Evolutionary conservation across 2,888 invertebrate genomes (phyloP), one percentile per base, ranked within the genome.

Genomic region (Yponomeuta sedellus): DNA sequence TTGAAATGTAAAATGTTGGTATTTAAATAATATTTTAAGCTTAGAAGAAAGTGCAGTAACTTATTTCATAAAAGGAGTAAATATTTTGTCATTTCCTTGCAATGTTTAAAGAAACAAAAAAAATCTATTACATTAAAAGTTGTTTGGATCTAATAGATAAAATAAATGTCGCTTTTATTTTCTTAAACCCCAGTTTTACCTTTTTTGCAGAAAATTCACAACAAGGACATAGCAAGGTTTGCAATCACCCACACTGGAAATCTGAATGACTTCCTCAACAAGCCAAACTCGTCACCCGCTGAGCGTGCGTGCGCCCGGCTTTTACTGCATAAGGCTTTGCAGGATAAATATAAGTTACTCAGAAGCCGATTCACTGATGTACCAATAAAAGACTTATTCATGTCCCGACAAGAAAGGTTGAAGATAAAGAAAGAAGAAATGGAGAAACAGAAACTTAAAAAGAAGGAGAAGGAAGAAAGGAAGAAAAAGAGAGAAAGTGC

Each of bases 221-320:
- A 88, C 2, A 84, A 80, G 68, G 87, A 88, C 56, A 67, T 91
- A 66, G 90, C 88, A 20, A 81, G 80, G 68, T 91, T 91, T 69
- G 85, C 83, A 63, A 81, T 89, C 1, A 86, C 85, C 20, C 86
- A 88, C 61, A 82, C 78, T 67, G 88, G 83, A 20, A 77, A 85
- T 64, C 71, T 90, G 1, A 81, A 80, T 67, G 78, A 77, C 1
- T 81, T 82, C 69, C 69, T 91, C 20, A 90, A 90, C 67, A 87
- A 79, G 67, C 85, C 89, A 2, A 71, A 72, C 68, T 81, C 88
- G 0, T 81, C 88, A 0, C 83, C 89, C 64, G 74, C 77, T 61
- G 80, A 89, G 25, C 89, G 85, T 71, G 90, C 83, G 10, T 90
- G 86, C 73, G 89, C 91, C 1, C 77, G 91, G 61, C 71, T 91